A percentile compares a stretch with the other conserved stretches of the same genome.
These are phyloP conservation scores for Cephus runcator DNA, from an alignment of 2,888 invertebrate genomes.

Conservation along the genomic window DNA sequence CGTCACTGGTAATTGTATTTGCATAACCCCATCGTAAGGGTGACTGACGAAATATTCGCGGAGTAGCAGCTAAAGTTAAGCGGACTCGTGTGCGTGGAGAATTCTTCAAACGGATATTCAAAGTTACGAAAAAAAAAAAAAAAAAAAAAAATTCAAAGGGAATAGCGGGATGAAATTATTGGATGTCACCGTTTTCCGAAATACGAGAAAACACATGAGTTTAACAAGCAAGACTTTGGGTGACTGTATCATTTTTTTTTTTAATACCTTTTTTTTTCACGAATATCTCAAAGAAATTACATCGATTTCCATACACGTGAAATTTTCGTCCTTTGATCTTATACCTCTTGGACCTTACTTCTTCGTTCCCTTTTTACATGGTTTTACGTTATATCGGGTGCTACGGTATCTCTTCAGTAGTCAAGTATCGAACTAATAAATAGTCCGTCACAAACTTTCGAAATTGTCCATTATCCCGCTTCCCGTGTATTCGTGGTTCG, in stretches of 20 bases:
- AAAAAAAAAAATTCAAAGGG: neutral
- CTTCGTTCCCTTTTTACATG: neutral
- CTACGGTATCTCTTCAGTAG: neutral
- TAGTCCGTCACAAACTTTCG: neutral
- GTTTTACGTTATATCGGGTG: neutral
- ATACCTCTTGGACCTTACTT: neutral
- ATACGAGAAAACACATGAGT: neutral
- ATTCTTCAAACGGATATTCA: neutral
- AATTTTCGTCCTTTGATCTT: neutral
- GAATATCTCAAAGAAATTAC: neutral
- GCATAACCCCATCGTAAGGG: neutral
- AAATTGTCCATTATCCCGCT: neutral
- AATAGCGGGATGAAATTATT: neutral
- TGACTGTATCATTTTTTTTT: neutral
- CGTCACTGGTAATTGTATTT: neutral
- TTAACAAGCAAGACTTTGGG: neutral
- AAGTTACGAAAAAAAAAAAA: neutral
- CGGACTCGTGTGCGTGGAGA: neutral
- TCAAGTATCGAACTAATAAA: neutral
- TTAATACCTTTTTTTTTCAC: neutral
- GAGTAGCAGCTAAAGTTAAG: neutral
- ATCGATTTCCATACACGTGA: no score
- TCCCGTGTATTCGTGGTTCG: neutral
- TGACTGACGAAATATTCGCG: neutral
- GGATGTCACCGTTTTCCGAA: neutral